Conservation (phyloP, 1,140 invertebrate genomes). For the Lepidurus couesii region DNA sequence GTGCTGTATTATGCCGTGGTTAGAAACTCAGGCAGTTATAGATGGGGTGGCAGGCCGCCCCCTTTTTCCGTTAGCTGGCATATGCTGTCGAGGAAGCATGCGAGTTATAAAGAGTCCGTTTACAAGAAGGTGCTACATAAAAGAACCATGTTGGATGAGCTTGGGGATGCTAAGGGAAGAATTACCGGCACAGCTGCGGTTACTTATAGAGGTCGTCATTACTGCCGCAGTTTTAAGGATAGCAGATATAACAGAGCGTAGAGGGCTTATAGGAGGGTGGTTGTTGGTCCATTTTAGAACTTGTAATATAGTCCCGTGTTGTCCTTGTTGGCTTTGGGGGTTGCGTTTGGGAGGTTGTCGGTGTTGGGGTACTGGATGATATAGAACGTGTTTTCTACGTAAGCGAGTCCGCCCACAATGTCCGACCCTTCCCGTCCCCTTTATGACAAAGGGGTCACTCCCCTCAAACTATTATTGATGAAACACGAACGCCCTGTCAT, state of each 20-base stretch:
- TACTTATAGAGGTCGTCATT: not conserved
- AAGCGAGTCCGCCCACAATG: constrained; percentile 4
- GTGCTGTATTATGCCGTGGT: not conserved
- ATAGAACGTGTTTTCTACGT: constrained; percentile 3
- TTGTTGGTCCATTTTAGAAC: not conserved
- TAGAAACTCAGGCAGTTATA: not conserved
- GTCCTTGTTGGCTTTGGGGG: not conserved
- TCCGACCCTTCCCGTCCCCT: constrained; percentile 11
- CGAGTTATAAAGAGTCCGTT: not conserved
- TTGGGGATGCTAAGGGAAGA: not conserved
- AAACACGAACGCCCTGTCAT: constrained; percentile 13
- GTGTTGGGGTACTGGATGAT: not conserved
- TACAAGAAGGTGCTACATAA: not conserved
- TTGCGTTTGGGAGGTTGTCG: not conserved
- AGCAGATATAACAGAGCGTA: too few species aligned
- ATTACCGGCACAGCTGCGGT: not conserved
- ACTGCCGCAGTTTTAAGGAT: not conserved
- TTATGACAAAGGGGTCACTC: constrained; percentile 21
- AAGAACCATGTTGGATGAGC: not conserved
- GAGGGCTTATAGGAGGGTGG: too few species aligned
- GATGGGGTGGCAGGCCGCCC: constrained; percentile 7
- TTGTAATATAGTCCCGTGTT: not conserved
- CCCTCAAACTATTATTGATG: constrained; percentile 16
- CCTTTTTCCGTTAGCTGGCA: constrained; percentile 6
- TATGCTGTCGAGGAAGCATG: not conserved